Base-by-base conservation (phyloP, 2,113 vertebrate genomes). In the Larimichthys polyactis region DNA sequence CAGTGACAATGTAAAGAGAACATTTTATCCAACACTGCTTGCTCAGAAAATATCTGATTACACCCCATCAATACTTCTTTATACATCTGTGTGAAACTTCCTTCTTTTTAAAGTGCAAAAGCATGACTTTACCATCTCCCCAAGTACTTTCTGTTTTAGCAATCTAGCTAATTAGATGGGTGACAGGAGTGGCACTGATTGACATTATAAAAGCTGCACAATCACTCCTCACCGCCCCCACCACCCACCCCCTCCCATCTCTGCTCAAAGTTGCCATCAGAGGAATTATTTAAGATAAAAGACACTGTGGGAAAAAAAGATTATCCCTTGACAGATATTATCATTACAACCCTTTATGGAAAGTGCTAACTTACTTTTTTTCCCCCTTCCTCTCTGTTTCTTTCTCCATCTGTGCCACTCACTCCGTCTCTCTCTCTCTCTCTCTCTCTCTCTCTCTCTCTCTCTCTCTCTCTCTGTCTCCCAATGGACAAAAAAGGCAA, bases 231-330 rank as follows among this genome's bases (percentile, higher is more conserved):
- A 91, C 58, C 43, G 36, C 84, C 93, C 92, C 59, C 15, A 27
- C 15, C 14, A 8, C 46, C 60, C 95, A 94, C 60, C 58, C 59
- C 94, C 11, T n/a, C 43, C 51, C 95, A 27, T 94, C 94, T 95
- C 95, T 96, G 94, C 95, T 96, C 93, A 96, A 96, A 97, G 94
- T 96, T 97, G 94, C 95, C 96, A 97, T 97, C 97, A 96, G 95
- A 97, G 96, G 96, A 97, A 96, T 98, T 96, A 97, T 97, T 96
- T 94, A 95, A 97, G 96, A 98, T 97, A 96, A 97, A 97, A 97
- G 96, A 96, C 95, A 96, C 95, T 95, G 90, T 64, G 83, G 95
- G 95, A 96, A 95, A 94, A 68, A 75, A 57, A 94, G 91, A 94
- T 90, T 90, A 91, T 93, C 95, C 93, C 94, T 94, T 96, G 96